Conservation (phyloP, 92 coral and sea anemone genomes). For the Parazoanthus darwini region DNA sequence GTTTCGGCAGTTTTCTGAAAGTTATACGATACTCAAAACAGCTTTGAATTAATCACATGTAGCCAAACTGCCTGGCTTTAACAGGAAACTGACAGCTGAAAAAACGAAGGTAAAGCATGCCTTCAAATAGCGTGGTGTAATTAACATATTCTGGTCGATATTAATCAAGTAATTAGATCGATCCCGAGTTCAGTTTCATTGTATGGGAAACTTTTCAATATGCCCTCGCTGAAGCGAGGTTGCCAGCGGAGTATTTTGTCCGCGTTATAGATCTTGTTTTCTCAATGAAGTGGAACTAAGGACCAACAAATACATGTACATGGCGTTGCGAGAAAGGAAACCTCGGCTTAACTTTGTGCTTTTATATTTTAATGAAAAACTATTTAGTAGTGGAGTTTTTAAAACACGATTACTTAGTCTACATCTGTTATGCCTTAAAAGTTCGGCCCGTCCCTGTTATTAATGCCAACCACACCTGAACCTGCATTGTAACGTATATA, state of each 20-base stretch:
- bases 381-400: background rate
- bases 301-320: background rate
- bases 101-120: too few relatives aligned
- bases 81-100: too few relatives aligned
- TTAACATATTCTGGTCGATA: background rate
- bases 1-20: too few relatives aligned
- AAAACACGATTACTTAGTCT: background rate
- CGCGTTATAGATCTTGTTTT: background rate
- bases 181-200: background rate
- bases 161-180: background rate
- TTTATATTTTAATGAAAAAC: background rate
- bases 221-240: background rate
- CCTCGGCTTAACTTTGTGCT: too few relatives aligned
- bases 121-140: too few relatives aligned
- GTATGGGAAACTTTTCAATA: conserved; percentile 1
- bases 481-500: background rate
- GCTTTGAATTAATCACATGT: too few relatives aligned
- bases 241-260: background rate
- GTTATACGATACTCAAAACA: too few relatives aligned
- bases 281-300: background rate
- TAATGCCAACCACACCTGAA: background rate
- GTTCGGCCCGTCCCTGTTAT: background rate
- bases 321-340: background rate
- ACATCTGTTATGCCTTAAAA: background rate
- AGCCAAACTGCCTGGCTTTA: too few relatives aligned